phyloP scores from a whole-genome alignment of 1,140 invertebrate genomes.

The Heterodera schachtii region DNA sequence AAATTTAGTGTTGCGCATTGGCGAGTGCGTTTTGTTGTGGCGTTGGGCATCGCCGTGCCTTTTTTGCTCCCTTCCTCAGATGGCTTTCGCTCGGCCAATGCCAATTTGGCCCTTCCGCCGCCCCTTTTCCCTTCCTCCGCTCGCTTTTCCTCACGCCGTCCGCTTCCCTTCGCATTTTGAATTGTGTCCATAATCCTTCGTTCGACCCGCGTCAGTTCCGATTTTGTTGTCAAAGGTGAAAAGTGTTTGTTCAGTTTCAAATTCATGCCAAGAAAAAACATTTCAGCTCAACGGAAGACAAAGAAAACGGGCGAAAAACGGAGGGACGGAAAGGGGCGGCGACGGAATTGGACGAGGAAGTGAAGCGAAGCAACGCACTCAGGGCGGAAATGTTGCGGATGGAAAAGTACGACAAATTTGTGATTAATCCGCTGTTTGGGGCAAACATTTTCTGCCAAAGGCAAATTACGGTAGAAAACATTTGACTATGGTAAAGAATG shows the following conservation, averaged over 20 bases:
- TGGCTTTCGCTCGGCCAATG: conserved; percentile 52
- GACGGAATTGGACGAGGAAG: conserved; percentile 41
- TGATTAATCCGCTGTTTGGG: conserved; percentile 60
- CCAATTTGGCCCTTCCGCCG: conserved; percentile 10
- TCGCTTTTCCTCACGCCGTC: conserved; percentile 43
- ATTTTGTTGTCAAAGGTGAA: conserved; percentile 45
- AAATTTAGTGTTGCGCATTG: conserved; percentile 18
- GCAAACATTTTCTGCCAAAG: conserved; percentile 18
- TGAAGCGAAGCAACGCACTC: conserved; percentile 51
- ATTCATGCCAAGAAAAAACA: not conserved
- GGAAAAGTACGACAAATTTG: conserved; percentile 57
- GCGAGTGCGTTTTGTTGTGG: conserved; percentile 2
- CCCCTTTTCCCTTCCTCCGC: conserved; percentile 39
- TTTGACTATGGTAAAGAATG: not conserved
- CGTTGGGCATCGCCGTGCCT: not conserved
- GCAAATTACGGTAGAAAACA: conserved; percentile 34
- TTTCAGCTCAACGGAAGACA: conserved; percentile 10
- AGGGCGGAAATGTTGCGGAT: conserved; percentile 51
- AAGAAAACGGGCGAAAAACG: not conserved
- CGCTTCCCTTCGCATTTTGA: conserved; percentile 37
- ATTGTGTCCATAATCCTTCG: conserved; percentile 59
- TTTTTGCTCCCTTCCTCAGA: conserved; percentile 41
- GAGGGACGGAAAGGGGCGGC: not conserved
- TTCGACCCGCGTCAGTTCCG: conserved; percentile 39
- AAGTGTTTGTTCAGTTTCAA: not conserved